These are phyloP conservation scores for Dunckerocampus dactyliophorus DNA, from an alignment of 2,113 vertebrate species.

Conservation along the genomic window DNA sequence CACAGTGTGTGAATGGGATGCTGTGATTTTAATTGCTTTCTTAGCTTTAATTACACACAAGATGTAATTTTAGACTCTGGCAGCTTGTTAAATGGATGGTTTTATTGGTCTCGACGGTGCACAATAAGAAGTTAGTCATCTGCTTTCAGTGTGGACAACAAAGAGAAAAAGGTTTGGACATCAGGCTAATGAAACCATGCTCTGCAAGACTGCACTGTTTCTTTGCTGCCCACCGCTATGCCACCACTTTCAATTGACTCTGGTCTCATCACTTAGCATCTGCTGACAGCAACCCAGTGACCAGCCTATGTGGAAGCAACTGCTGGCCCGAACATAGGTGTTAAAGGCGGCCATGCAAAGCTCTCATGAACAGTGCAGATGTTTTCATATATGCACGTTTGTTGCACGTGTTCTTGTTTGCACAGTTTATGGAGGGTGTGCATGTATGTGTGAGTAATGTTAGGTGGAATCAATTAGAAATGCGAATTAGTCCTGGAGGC, in stretches of 20 bases:
- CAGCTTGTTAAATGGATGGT: conserved; percentile 47
- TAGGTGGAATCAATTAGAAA: conserved; percentile 26
- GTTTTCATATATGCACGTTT: conserved; percentile 14
- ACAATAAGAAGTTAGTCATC: conserved; percentile 36
- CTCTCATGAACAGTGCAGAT: neutral
- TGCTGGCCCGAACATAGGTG: conserved; percentile 9
- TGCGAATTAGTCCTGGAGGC: conserved; percentile 34
- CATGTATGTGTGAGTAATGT: conserved; percentile 18
- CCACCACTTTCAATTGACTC: conserved; percentile 30
- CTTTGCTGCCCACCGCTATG: conserved; percentile 4
- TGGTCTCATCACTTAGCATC: conserved; percentile 25
- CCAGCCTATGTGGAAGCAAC: conserved; percentile 25
- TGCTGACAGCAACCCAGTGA: conserved; percentile 38
- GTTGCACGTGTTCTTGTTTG: conserved; percentile 8
- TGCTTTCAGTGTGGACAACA: conserved; percentile 39
- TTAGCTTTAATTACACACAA: conserved; percentile 50
- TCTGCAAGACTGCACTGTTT: conserved; percentile 22
- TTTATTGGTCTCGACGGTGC: conserved; percentile 49
- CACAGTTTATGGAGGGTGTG: neutral
- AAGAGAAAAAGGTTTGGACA: conserved; percentile 21
- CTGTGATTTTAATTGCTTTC: conserved; percentile 38
- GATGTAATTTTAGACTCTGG: conserved; percentile 27
- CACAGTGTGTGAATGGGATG: conserved; percentile 23
- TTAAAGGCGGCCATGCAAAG: neutral
- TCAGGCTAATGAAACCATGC: conserved; percentile 39